Evolutionary conservation across 2,797 vertebrate genomes (phyloP).

Genomic region (Dromococcyx pavoninus): DNA sequence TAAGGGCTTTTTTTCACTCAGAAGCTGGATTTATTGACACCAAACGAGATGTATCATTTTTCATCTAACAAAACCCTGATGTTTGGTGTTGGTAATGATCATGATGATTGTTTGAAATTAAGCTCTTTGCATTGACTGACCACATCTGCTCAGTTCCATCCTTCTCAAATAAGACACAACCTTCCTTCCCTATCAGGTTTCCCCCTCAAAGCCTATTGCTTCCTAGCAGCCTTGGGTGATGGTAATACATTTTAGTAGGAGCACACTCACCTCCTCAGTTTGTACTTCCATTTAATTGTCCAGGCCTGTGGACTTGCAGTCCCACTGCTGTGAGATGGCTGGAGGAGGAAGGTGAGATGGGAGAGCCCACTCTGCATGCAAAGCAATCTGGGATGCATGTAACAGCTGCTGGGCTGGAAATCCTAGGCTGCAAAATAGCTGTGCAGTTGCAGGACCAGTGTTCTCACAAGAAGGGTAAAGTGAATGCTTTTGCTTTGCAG

Average conservation of each 20-base stretch:
- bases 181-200: neutral
- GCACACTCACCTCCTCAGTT: neutral
- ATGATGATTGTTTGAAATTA: constrained; percentile 43
- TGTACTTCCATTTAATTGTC: constrained; percentile 14
- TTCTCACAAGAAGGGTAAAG: neutral
- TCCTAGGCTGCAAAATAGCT: neutral
- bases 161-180: neutral
- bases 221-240: neutral
- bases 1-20: constrained; percentile 31
- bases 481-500: neutral
- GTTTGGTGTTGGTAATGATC: neutral
- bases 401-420: neutral
- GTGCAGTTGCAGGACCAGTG: neutral
- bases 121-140: constrained; percentile 10
- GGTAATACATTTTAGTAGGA: constrained; percentile 32
- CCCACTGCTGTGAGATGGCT: neutral
- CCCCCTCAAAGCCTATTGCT: neutral
- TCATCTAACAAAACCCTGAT: constrained; percentile 27
- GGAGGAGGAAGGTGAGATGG: neutral
- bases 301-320: neutral
- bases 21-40: constrained; percentile 43
- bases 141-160: neutral
- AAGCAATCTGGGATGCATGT: neutral
- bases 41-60: constrained; percentile 12
- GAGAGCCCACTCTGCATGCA: neutral